Evolutionary conservation across 2,797 vertebrate genomes (phyloP).

Genomic region (Chaenodraco wilsoni): DNA sequence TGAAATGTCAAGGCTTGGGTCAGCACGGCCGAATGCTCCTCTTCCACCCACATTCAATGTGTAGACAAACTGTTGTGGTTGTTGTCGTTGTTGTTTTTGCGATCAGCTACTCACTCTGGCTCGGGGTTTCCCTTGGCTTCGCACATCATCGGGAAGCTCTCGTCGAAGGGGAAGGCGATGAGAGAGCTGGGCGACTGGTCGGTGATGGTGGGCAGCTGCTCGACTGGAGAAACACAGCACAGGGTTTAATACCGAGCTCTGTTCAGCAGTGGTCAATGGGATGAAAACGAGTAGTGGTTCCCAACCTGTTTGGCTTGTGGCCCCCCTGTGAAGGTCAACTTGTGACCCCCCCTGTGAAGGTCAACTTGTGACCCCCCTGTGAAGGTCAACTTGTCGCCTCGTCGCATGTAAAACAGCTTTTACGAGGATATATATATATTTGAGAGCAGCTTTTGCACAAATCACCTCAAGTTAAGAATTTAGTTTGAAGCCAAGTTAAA

Average conservation of each 20-base stretch:
- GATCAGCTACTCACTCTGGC: conserved; percentile 86
- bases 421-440: neutral
- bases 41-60: conserved; percentile 28
- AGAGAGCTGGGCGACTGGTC: conserved; percentile 85
- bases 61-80: conserved; percentile 27
- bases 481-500: no score
- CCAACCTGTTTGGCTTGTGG: conserved; percentile 30
- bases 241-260: conserved; percentile 13
- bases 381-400: neutral
- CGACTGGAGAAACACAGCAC: conserved; percentile 81
- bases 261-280: neutral
- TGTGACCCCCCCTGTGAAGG: neutral
- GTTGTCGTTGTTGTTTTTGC: conserved; percentile 21
- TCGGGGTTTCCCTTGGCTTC: conserved; percentile 94
- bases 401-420: neutral
- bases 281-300: conserved; percentile 20
- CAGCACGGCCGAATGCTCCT: neutral
- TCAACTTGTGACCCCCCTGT: neutral
- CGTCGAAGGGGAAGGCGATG: conserved; percentile 94
- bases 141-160: conserved; percentile 91
- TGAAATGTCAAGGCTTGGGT: conserved; percentile 49
- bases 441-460: neutral
- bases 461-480: no score
- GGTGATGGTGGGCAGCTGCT: conserved; percentile 93
- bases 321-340: neutral